Percentiles rank a stretch among this genome's conserved stretches.
phyloP scores from a whole-genome alignment of 2,888 invertebrate species.

The Meghimatium bilineatum region DNA sequence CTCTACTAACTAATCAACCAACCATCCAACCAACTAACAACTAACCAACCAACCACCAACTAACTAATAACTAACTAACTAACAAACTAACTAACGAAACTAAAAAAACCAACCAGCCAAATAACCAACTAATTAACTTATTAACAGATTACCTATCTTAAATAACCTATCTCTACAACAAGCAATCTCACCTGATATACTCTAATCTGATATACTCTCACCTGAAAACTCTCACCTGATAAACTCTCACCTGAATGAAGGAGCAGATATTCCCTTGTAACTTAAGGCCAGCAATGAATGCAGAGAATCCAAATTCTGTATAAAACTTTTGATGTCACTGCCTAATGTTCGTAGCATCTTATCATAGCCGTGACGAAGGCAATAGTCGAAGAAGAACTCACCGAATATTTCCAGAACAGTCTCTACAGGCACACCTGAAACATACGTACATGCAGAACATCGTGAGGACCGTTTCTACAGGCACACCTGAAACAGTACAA shows the following conservation, averaged over 20 bases:
- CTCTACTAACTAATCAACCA: too few relatives aligned
- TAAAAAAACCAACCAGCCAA: too few relatives aligned
- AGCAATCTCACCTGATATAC: neutral
- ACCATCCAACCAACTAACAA: too few relatives aligned
- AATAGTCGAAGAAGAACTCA: conserved; percentile 73
- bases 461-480: conserved; percentile 71
- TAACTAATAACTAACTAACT: too few relatives aligned
- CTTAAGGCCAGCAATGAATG: conserved; percentile 74
- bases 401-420: too few relatives aligned
- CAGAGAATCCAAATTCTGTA: conserved; percentile 75
- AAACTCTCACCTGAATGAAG: conserved; percentile 57
- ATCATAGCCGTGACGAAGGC: conserved; percentile 72
- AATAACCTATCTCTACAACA: too few relatives aligned
- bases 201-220: neutral
- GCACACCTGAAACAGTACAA: conserved; percentile 66
- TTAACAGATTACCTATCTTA: too few relatives aligned
- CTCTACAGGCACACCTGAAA: neutral
- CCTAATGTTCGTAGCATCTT: conserved; percentile 74
- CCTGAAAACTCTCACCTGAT: neutral
- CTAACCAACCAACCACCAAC: too few relatives aligned
- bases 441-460: conserved; percentile 56
- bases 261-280: conserved; percentile 75
- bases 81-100: too few relatives aligned
- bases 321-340: conserved; percentile 70
- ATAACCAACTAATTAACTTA: too few relatives aligned